These are phyloP conservation scores for Caenorhabditis parvicauda DNA, from an alignment of 2,888 invertebrate genomes.

Conservation along the genomic window DNA sequence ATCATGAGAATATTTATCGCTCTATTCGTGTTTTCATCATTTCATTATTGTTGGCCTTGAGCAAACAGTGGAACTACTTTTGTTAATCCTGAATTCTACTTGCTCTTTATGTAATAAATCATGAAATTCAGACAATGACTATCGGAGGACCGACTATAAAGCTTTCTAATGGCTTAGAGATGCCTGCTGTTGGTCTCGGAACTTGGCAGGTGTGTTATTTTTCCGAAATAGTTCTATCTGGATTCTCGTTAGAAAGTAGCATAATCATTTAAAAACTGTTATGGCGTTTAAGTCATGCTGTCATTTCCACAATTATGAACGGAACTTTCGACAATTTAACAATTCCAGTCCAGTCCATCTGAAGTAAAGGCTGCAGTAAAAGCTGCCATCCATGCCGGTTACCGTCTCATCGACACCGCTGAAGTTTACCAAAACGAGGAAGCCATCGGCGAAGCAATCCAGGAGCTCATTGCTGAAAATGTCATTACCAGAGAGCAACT, in stretches of 20 bases:
- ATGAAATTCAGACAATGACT: too few relatives aligned
- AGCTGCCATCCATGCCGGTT: slow-evolving; percentile 75
- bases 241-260: background rate
- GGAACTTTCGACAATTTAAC: too few relatives aligned
- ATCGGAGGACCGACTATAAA: slow-evolving; percentile 32
- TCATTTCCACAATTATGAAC: background rate
- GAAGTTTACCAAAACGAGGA: slow-evolving; percentile 77
- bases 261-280: background rate
- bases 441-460: slow-evolving; percentile 74
- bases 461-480: slow-evolving; percentile 73
- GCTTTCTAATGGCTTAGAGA: slow-evolving; percentile 44
- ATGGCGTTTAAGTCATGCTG: background rate
- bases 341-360: slow-evolving; percentile 61
- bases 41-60: too few relatives aligned
- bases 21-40: too few relatives aligned
- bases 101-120: too few relatives aligned
- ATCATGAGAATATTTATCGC: too few relatives aligned
- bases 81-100: too few relatives aligned
- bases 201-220: slow-evolving; percentile 60
- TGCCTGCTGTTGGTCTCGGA: slow-evolving; percentile 53
- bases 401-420: slow-evolving; percentile 81
- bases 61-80: too few relatives aligned
- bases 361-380: slow-evolving; percentile 74
- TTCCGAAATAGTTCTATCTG: background rate
- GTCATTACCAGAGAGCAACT: slow-evolving; percentile 76